Evolutionary conservation across 2,888 invertebrate genomes (phyloP), one percentile per base, ranked within the genome.

Genomic region (Diarsia rubi): DNA sequence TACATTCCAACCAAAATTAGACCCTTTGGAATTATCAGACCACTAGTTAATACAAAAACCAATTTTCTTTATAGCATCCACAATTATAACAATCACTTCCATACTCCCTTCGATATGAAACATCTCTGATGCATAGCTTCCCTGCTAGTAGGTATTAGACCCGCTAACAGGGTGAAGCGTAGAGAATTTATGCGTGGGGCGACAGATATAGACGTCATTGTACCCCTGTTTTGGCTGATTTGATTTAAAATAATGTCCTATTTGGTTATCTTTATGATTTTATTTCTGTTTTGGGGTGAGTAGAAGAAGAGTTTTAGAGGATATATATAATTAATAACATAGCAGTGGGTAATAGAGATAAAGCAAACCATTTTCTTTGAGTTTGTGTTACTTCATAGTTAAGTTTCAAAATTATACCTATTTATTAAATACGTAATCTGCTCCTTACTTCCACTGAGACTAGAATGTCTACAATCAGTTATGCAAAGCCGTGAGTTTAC

Each of bases 121-220:
- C 69, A 86, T 84, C 86, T 84, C 86, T 78, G 83, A 86, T 90
- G 89, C 75, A 89, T 88, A 88, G 86, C 81, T 88, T 79, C 78
- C 77, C 86, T 78, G 80, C 85, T 80, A 82, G 69, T 31, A 31
- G 31, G 31, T 81, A 86, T 82, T 88, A 79, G 84, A 83, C 86
- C 86, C 88, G 84, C 84, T 93, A 93, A 93, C 91, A 82, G 89
- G 86, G 87, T 92, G 86, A 90, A 85, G 91, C 92, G 88, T 88
- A 82, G 77, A 92, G 79, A 93, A 94, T 93, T 82, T 79, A 82
- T 78, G 86, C 83, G 84, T 80, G 75, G 93, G 93, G 91, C 79
- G 86, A 81, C 72, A 74, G 89, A 94, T 94, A 89, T 89, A 94
- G 93, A 83, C 90, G 88, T 94, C 91, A 90, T 81, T 74, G 75